Evolutionary conservation across 2,797 vertebrate genomes (phyloP).

Genomic region (Poecilia velifera): DNA sequence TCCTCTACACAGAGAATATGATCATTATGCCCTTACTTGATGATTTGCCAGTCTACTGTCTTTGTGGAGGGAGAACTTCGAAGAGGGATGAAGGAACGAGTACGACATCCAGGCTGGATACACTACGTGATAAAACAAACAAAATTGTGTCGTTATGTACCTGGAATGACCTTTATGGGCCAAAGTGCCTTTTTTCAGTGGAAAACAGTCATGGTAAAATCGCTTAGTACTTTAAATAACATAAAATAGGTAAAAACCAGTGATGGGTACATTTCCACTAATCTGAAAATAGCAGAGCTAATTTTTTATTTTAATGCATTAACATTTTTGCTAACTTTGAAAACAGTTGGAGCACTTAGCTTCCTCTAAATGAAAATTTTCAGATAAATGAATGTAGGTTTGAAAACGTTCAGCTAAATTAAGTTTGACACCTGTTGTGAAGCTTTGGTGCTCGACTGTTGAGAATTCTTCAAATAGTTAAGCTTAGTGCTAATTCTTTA

Average conservation of each 20-base stretch:
- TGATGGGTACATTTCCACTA: neutral
- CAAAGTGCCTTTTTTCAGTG: neutral
- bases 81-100: conserved; percentile 85
- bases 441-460: too few relatives aligned
- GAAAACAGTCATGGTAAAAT: neutral
- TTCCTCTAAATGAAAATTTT: neutral
- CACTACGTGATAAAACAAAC: conserved; percentile 80
- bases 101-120: conserved; percentile 84
- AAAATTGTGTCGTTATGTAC: neutral
- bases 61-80: conserved; percentile 90
- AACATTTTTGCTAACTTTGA: neutral
- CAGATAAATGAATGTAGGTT: neutral
- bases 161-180: neutral
- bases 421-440: too few relatives aligned
- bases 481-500: too few relatives aligned
- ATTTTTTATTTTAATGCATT: neutral
- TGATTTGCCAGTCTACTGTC: conserved; percentile 95
- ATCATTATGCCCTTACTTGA: conserved; percentile 85
- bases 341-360: neutral
- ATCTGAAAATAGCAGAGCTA: neutral
- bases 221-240: neutral
- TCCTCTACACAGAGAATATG: neutral
- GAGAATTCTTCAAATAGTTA: too few relatives aligned
- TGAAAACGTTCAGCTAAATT: neutral
- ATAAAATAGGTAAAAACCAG: neutral